Evolutionary conservation across 2,888 invertebrate genomes (phyloP), one percentile per base, ranked within the genome.

Genomic region (Nysson spinosus): DNA sequence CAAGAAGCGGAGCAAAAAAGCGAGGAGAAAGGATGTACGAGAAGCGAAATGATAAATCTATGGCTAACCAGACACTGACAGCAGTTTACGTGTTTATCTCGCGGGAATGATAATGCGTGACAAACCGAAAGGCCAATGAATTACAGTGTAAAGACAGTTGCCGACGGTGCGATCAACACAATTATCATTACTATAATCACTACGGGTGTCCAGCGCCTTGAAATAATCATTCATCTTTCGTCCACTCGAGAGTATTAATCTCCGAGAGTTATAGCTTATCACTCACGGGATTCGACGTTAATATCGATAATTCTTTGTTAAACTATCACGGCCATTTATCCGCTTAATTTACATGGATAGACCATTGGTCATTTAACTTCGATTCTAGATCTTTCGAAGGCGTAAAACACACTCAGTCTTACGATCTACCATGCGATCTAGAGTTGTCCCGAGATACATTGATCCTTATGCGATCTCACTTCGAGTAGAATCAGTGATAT

Each of bases 31-130:
- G 42, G 46, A 43, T 24, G 16, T 5, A n/a, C 28, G 9, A 12
- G 22, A 5, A 20, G 51, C 35, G 9, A 56, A 72, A 65, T 50
- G 72, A 75, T 68, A 55, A 32, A 67, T 52, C 30, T 30, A 19
- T 42, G 34, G 26, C 35, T 42, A 42, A 20, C 11, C 16, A 37
- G 14, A 20, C 40, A 39, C 56, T 9, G 63, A 61, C 63, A 34
- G 57, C 51, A 32, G 51, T 70, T 54, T 57, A 57, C 60, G 52
- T 51, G 50, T 74, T 66, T 63, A 74, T 74, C 56, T 54, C 16
- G 50, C 17, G 4, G 34, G 43, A 63, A 55, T 60, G 56, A 51
- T 55, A n/a, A 32, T 26, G 19, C 7, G n/a, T 44, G 66, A 72
- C 56, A 54, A 32, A 52, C 50, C 44, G 55, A 66, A 40, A 39